phyloP scores from a whole-genome alignment of 2,797 vertebrate species.

The Argya squamiceps region DNA sequence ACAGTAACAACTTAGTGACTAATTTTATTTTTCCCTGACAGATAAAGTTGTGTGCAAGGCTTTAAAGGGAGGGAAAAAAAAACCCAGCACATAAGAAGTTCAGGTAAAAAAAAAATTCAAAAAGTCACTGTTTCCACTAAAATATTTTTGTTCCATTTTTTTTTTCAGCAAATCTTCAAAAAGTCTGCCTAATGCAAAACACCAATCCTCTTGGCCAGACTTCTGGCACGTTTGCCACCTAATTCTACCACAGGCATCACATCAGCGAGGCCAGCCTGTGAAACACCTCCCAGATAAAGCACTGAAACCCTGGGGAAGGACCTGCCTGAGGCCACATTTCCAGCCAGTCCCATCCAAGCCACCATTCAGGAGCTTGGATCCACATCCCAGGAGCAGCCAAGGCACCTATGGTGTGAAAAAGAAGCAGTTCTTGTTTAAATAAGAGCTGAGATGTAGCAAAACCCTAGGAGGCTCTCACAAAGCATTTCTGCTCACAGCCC shows the following conservation, averaged over 20 bases:
- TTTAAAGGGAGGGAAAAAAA: background rate
- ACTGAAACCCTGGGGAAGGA: accelerated
- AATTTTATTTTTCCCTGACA: conserved; percentile 25
- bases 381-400: background rate
- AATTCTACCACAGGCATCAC: background rate
- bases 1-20: conserved; percentile 23
- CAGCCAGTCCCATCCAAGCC: background rate
- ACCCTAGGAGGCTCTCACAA: background rate
- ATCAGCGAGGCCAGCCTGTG: background rate
- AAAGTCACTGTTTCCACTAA: background rate
- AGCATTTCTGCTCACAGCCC: background rate
- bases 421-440: background rate
- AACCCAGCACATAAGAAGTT: background rate
- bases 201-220: background rate
- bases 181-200: background rate
- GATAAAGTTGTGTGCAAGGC: background rate
- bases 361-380: background rate
- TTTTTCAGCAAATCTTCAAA: background rate
- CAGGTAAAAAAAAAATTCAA: background rate
- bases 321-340: background rate
- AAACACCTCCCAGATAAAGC: background rate
- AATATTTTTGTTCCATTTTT: background rate
- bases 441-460: background rate
- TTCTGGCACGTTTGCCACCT: background rate
- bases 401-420: background rate